A percentile compares a stretch with the other conserved stretches of the same genome.
Evolutionary conservation across 2,797 vertebrate genomes (phyloP).

Genomic region (Salarias fasciatus): DNA sequence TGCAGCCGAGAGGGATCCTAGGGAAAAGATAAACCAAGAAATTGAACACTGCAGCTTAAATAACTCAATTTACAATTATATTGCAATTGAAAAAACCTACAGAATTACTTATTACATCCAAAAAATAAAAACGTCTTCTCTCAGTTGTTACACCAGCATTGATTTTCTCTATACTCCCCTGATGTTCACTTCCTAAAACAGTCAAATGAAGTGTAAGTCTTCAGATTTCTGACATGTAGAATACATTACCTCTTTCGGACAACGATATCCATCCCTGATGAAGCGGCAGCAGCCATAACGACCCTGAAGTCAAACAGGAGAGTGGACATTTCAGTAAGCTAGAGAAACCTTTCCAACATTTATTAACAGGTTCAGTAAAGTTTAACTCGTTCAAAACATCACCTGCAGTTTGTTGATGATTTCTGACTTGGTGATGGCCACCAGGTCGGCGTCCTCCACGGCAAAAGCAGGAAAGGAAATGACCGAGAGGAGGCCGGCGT

Average conservation of each 20-base stretch:
- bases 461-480: constrained; percentile 99
- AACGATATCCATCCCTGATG: constrained; percentile 95
- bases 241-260: constrained; percentile 96
- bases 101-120: neutral
- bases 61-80: neutral
- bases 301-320: constrained; percentile 80
- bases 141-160: too few species aligned
- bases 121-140: neutral
- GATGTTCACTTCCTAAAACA: too few species aligned
- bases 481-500: constrained; percentile 94
- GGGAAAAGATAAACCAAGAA: constrained; percentile 6
- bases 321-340: too few species aligned
- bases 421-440: constrained; percentile 94
- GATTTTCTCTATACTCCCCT: too few species aligned
- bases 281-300: constrained; percentile 98
- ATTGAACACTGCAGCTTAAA: constrained; percentile 1
- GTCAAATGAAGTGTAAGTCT: too few species aligned
- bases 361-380: too few species aligned
- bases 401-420: constrained; percentile 97
- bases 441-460: constrained; percentile 92
- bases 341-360: too few species aligned
- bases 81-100: neutral
- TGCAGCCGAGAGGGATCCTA: constrained; percentile 94
- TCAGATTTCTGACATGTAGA: too few species aligned
- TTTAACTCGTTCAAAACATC: constrained; percentile 2